Conservation (phyloP, 2,113 vertebrate species). For the Chrysemys picta region DNA sequence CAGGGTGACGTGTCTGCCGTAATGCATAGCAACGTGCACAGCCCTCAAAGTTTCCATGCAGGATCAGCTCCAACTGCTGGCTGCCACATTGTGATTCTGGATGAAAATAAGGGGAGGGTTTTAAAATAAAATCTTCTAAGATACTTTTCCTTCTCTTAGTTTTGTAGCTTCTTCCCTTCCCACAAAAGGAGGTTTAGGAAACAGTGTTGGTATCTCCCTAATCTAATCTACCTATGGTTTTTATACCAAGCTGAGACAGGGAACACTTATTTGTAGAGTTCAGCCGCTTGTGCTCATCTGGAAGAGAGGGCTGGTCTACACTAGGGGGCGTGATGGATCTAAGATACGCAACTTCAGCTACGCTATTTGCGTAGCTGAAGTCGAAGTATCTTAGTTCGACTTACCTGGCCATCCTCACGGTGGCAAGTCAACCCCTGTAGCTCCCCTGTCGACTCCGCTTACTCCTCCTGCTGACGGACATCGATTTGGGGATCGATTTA, state of each 20-base stretch:
- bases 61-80: neutral
- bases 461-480: too few species aligned
- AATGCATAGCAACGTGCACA: neutral
- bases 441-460: too few species aligned
- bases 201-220: neutral
- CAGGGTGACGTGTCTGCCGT: neutral
- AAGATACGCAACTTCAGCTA: too few species aligned
- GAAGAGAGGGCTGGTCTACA: neutral
- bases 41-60: neutral
- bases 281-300: neutral
- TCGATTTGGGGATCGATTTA: too few species aligned
- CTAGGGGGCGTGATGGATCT: too few species aligned
- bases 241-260: neutral
- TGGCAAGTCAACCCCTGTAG: too few species aligned
- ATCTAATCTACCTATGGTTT: neutral
- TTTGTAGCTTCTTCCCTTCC: neutral
- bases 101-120: rapidly evolving
- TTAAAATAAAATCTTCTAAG: neutral
- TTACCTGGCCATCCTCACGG: too few species aligned
- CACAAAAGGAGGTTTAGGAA: neutral
- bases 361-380: too few species aligned
- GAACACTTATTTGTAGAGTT: neutral
- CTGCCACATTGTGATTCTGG: too few species aligned
- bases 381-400: too few species aligned
- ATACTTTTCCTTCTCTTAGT: neutral